phyloP scores from a whole-genome alignment of 1,140 invertebrate genomes.

The Ooceraea biroi region DNA sequence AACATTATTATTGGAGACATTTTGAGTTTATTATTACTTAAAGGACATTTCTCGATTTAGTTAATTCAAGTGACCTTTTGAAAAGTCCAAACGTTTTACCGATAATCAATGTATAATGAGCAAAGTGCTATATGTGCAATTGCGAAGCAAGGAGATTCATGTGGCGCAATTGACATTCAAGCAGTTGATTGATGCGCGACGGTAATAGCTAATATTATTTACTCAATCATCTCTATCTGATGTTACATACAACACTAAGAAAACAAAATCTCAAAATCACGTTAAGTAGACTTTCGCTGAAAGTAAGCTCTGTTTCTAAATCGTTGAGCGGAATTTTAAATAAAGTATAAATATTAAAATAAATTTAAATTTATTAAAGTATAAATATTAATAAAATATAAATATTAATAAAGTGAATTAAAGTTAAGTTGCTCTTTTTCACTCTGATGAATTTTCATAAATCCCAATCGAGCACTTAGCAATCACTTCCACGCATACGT shows the following conservation, averaged over 20 bases:
- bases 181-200: no score
- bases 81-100: neutral
- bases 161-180: no score
- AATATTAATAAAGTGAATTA: neutral
- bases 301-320: no score
- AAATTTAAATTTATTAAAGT: neutral
- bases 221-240: neutral
- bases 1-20: neutral
- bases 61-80: neutral
- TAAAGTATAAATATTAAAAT: no score
- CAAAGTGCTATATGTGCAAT: neutral
- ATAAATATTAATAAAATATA: no score
- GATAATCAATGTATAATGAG: conserved; percentile 41
- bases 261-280: neutral
- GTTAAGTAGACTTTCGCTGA: neutral
- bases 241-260: neutral
- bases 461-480: neutral
- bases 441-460: neutral
- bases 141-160: conserved; percentile 8
- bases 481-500: neutral
- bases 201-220: no score
- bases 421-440: neutral
- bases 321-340: no score
- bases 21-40: neutral
- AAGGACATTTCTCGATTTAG: neutral